These are phyloP conservation scores for Ptilonorhynchus violaceus DNA, from an alignment of 2,113 vertebrate genomes.

Conservation along the genomic window DNA sequence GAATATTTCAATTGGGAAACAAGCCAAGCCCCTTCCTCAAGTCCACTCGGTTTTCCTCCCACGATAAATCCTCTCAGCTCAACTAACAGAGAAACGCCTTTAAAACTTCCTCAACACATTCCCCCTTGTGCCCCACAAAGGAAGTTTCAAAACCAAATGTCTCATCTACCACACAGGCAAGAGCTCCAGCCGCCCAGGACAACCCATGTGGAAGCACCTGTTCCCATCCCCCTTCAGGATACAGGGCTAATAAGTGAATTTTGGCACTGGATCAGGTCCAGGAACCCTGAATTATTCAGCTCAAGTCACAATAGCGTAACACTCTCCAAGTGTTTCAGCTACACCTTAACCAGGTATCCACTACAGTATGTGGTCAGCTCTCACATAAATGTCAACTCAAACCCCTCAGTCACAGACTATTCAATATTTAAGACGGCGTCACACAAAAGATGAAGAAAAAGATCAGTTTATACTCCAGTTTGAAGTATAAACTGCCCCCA, in stretches of 20 bases:
- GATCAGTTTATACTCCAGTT: not conserved
- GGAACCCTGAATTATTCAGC: not conserved
- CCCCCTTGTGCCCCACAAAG: accelerated
- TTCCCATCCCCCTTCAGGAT: not conserved
- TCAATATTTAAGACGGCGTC: not conserved
- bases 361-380: accelerated
- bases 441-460: not conserved
- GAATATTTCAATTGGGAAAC: not conserved
- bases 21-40: not conserved
- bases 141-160: not conserved
- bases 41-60: not conserved
- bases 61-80: not conserved
- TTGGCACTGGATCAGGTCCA: not conserved
- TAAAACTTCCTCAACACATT: not conserved
- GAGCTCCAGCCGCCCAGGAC: not conserved
- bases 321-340: not conserved
- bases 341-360: not conserved
- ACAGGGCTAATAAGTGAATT: accelerated
- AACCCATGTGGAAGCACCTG: accelerated
- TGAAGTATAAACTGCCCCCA: not conserved
- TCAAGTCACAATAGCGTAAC: not conserved
- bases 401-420: not conserved
- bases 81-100: not conserved
- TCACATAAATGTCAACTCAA: not conserved
- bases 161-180: not conserved